Evolutionary conservation across 2,888 invertebrate species (phyloP).

Genomic region (Agriopis marginaria): DNA sequence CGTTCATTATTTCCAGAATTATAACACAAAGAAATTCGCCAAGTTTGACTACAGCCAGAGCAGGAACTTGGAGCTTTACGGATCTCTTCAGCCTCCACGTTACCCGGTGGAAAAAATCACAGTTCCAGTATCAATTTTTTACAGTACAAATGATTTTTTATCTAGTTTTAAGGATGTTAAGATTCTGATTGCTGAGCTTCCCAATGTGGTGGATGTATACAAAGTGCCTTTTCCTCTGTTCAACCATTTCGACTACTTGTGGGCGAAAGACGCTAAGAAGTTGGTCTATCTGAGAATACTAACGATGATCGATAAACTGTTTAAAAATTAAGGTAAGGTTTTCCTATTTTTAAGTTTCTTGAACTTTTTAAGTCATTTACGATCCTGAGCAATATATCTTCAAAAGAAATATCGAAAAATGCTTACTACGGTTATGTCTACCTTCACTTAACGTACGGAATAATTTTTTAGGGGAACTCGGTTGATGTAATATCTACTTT

Average conservation of each 20-base stretch:
- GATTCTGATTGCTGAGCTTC: conserved; percentile 35
- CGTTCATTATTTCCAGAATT: neutral
- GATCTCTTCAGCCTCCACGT: conserved; percentile 53
- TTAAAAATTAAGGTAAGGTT: no score
- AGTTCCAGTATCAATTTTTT: conserved; percentile 47
- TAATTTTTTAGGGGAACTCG: no score
- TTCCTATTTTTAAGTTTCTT: no score
- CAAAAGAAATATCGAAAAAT: no score
- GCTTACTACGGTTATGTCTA: no score
- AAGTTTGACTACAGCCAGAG: neutral
- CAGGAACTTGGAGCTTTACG: conserved; percentile 43
- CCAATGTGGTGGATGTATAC: conserved; percentile 48
- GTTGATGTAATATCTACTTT: no score
- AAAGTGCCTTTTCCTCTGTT: conserved; percentile 34
- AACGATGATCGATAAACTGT: no score
- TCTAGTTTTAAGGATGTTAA: conserved; percentile 32
- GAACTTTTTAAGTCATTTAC: no score
- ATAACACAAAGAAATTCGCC: neutral
- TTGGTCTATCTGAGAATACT: neutral
- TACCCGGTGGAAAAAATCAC: conserved; percentile 43
- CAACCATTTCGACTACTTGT: neutral
- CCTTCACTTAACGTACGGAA: no score
- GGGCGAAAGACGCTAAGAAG: neutral
- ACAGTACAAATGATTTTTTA: conserved; percentile 50
- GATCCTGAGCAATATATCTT: no score